phyloP scores from a whole-genome alignment of 2,113 vertebrate species.

The Rhagologus leucostigma region DNA sequence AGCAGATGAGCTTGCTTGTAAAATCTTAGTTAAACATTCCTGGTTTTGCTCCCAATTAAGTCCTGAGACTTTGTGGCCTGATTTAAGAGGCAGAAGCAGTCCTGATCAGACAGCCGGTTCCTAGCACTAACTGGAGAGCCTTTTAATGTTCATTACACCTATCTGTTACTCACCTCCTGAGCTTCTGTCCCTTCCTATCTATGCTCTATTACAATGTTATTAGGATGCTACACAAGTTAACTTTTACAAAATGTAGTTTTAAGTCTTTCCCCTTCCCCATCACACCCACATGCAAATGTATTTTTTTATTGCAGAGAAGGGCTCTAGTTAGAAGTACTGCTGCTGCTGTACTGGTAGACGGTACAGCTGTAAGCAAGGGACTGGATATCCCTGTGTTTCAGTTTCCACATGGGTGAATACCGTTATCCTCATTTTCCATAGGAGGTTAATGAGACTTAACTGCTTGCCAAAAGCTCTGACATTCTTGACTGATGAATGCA shows the following conservation, averaged over 20 bases:
- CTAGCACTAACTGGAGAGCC: not conserved
- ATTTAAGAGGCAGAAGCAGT: not conserved
- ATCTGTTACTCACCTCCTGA: not conserved
- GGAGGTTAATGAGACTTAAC: not conserved
- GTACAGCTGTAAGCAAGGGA: not conserved
- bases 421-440: not conserved
- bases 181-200: not conserved
- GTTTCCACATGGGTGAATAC: not conserved
- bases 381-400: not conserved
- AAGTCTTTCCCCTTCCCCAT: not conserved
- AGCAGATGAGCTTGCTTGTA: not conserved
- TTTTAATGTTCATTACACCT: not conserved
- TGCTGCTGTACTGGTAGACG: not conserved
- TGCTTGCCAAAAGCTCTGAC: not conserved
- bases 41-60: not conserved
- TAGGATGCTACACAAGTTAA: not conserved
- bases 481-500: not conserved
- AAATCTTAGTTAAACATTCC: not conserved
- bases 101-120: too few species aligned
- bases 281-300: not conserved
- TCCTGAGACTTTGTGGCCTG: not conserved
- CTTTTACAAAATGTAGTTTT: not conserved
- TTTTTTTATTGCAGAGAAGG: not conserved
- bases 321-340: not conserved
- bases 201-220: not conserved